Base-by-base conservation (phyloP, 2,113 vertebrate species). In the Toxotes jaculatrix region DNA sequence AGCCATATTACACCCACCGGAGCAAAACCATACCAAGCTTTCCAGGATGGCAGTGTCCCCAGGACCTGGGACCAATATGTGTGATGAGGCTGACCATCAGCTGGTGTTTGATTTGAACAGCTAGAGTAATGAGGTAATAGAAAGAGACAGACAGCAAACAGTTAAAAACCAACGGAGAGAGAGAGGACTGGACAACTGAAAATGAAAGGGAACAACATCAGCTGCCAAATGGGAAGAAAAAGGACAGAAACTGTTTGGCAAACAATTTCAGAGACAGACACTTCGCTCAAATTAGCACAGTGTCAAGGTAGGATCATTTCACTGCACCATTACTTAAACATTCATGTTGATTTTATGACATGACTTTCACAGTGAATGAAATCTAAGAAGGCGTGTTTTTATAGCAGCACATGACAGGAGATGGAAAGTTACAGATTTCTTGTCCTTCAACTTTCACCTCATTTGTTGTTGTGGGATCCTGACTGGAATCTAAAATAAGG, bases 1-100 rank as follows among this genome's bases (percentile, higher is more conserved):
- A 85, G 84, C 92, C 90, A 94, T 86, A 94, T 51, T 7, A 55
- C 85, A 49, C 59, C 86, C 0, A 73, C 79, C 0, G 89, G 57
- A 49, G 74, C 71, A 1, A 94, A 57, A 31, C 73, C 67, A 32
- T 21, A 57, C 75, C 92, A 89, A 40, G 47, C 68, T 17, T 23
- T 77, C 45, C 74, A 81, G 21, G 53, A 56, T 34, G 0, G 47
- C 32, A 68, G 47, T 0, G 43, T 60, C 61, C 34, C 61, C n/a
- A 53, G n/a, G 32, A 36, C 31, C 76, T 45, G 84, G 7, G 72
- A 40, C 82, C 73, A 80, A 16, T 17, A 23, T 11, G 45, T 47
- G 31, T 27, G 23, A 4, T 36, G 59, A 0, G 45, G 13, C 34
- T 14, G 64, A 47, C 0, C 4, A 31, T 43, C 68, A 51, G 2